Base-by-base conservation (phyloP, 2,888 invertebrate species). In the Erebia epiphron region DNA sequence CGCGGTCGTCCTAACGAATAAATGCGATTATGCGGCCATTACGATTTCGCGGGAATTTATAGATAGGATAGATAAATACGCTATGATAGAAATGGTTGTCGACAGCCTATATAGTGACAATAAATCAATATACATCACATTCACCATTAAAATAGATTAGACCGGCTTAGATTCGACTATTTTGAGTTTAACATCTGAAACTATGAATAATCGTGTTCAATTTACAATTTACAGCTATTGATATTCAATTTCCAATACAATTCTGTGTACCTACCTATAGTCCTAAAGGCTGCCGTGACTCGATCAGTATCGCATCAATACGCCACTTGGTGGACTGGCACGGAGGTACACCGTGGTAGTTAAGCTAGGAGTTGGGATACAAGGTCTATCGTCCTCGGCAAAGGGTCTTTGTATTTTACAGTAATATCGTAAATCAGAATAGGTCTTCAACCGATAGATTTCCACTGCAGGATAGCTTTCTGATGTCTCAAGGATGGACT, bases 261-360 rank as follows among this genome's bases (percentile, higher is more conserved):
- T 60, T 49, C 14, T 46, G 46, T 13, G 8, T 46, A 62, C 7
- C 13, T 46, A 58, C 43, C 13, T 46, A 58, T 21, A 49, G 57
- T 35, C 41, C 60, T 66, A 46, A 35, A 73, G 50, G 77, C 67
- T 74, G 73, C 75, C 79, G 78, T 74, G 75, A 70, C 67, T 46
- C 46, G 81, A 80, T 77, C 80, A 71, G 76, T 79, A 80, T 75
- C 79, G 69, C 75, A 76, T 79, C 82, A 77, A 80, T 83, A 79
- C 73, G 68, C 69, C 49, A 65, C 76, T 69, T 67, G 71, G 78
- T 68, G 70, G 73, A 61, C 83, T 84, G 87, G 86, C 77, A 87
- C 87, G 49, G 81, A 69, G 75, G 82, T 79, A 78, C 76, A 85
- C 83, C 56, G 18, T 56, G 43, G 66, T 7, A 56, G 52, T 41